phyloP scores from a whole-genome alignment of 2,888 invertebrate species.

The Busseola fusca region DNA sequence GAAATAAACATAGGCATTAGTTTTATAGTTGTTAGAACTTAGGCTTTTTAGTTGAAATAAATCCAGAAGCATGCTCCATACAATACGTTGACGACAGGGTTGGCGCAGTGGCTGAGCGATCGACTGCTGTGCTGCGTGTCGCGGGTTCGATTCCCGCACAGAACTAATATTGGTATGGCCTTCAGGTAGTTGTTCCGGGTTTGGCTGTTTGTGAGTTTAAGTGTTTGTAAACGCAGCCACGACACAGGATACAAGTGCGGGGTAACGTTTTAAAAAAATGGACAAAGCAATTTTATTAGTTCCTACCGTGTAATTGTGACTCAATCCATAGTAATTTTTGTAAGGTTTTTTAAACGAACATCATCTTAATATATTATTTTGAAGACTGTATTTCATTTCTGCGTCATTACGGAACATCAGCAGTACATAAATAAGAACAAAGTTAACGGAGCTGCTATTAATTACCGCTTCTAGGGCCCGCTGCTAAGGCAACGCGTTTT shows the following conservation, averaged over 20 bases:
- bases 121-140: too few relatives aligned
- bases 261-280: too few relatives aligned
- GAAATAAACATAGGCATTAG: not conserved
- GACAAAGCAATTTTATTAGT: too few relatives aligned
- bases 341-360: not conserved
- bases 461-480: conserved; percentile 3
- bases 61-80: too few relatives aligned
- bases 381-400: conserved; percentile 8
- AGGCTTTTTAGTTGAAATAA: not conserved
- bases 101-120: too few relatives aligned
- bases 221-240: too few relatives aligned
- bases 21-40: not conserved
- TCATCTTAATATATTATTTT: not conserved
- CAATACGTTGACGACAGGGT: too few relatives aligned
- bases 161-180: too few relatives aligned
- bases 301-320: not conserved
- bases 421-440: conserved; percentile 20
- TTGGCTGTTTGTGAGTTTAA: too few relatives aligned
- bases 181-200: too few relatives aligned
- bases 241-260: too few relatives aligned
- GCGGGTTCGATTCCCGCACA: too few relatives aligned
- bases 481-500: not conserved
- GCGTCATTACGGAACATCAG: conserved; percentile 4
- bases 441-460: conserved; percentile 22
- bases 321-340: not conserved